Conservation (phyloP, 2,797 vertebrate species). For the Microcaecilia unicolor region DNA sequence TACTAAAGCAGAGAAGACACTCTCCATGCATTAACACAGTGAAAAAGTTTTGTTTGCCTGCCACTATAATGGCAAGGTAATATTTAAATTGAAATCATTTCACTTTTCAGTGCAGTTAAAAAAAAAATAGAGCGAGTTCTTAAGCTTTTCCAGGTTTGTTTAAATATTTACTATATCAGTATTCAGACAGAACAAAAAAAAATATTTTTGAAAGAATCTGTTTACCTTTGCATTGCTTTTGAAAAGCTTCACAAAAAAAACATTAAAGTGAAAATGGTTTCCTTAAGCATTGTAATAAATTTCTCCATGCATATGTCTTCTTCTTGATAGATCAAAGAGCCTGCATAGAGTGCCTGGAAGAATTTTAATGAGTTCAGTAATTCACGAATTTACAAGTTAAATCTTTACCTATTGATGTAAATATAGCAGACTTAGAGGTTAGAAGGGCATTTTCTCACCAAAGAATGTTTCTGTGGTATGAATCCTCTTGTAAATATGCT, state of each 20-base stretch:
- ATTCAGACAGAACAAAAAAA: neutral
- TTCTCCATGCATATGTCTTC: neutral
- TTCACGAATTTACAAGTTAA: neutral
- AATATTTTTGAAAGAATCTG: slow-evolving; percentile 1
- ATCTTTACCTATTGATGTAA: neutral
- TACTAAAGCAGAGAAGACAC: too few relatives aligned
- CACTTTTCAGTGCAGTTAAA: neutral
- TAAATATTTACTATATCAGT: neutral
- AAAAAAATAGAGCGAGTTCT: too few relatives aligned
- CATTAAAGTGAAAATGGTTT: neutral
- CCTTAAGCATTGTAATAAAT: neutral
- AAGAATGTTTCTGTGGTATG: neutral
- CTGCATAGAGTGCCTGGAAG: neutral
- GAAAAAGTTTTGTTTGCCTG: too few relatives aligned
- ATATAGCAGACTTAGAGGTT: neutral
- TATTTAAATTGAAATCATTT: too few relatives aligned
- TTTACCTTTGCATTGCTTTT: slow-evolving; percentile 6
- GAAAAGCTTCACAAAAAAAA: slow-evolving; percentile 5
- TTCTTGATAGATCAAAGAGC: slow-evolving; percentile 1
- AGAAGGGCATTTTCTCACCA: neutral
- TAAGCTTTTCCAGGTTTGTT: neutral
- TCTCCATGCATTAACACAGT: too few relatives aligned
- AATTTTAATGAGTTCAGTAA: neutral
- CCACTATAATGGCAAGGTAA: too few relatives aligned
- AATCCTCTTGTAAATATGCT: too few relatives aligned